These are phyloP conservation scores for Trididemnum miniatum DNA, from an alignment of 23 tunicate species.

Conservation along the genomic window DNA sequence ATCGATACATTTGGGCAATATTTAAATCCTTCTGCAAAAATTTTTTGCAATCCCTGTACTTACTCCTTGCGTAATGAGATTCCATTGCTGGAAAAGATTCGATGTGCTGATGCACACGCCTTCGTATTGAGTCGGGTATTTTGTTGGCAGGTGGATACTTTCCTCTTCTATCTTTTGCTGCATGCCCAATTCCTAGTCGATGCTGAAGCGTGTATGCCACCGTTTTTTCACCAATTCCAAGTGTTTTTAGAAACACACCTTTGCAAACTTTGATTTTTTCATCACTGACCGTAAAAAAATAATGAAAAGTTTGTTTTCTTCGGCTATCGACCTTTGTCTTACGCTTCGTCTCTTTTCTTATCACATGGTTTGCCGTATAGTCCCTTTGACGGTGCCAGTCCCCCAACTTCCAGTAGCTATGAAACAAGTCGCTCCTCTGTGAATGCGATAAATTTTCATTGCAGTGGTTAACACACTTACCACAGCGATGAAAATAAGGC, in stretches of 20 bases:
- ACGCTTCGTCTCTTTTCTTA: neutral
- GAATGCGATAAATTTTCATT: neutral
- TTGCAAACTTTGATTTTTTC: conserved; percentile 8
- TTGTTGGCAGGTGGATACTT: neutral
- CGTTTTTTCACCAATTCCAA: conserved; percentile 4
- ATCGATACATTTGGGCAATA: neutral
- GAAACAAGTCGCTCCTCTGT: neutral
- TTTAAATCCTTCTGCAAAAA: neutral
- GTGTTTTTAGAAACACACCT: conserved; percentile 1
- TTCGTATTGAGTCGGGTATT: neutral
- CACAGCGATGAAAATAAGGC: neutral
- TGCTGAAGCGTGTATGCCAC: neutral
- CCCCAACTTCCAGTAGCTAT: neutral
- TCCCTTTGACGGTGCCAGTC: neutral
- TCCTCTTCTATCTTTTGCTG: conserved; percentile 4
- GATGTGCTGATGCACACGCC: neutral
- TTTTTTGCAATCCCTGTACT: neutral
- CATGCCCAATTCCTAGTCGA: neutral
- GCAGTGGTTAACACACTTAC: conserved; percentile 2
- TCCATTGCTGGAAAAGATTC: conserved; percentile 1
- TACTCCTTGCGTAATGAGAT: neutral
- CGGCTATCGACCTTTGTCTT: neutral
- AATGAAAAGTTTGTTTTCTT: neutral
- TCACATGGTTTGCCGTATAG: neutral
- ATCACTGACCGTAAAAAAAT: neutral